These are phyloP conservation scores for Drosophila mayaguana DNA, from an alignment of 2,888 invertebrate species.

Conservation along the genomic window DNA sequence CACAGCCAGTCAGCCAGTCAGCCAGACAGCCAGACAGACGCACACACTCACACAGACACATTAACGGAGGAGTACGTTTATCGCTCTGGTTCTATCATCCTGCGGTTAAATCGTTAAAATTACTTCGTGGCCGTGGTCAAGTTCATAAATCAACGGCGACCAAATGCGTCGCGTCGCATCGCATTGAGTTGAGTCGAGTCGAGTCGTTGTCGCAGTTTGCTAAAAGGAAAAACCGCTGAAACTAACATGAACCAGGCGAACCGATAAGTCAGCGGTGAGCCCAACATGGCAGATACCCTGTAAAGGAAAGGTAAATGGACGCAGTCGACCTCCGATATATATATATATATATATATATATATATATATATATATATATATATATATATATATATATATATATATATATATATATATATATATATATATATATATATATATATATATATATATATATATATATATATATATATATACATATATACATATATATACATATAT, in stretches of 20 bases:
- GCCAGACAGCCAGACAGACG: constrained; percentile 25
- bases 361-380: too few species aligned
- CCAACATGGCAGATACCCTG: constrained; percentile 34
- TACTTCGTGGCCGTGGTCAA: constrained; percentile 77
- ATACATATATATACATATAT: not conserved
- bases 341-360: not conserved
- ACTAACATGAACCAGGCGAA: constrained; percentile 42
- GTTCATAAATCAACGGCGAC: constrained; percentile 79
- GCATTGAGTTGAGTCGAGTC: constrained; percentile 11
- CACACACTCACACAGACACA: constrained; percentile 3
- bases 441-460: too few species aligned
- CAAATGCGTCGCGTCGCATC: constrained; percentile 42
- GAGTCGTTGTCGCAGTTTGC: constrained; percentile 55
- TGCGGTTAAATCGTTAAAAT: constrained; percentile 80
- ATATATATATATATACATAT: not conserved
- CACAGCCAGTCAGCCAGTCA: constrained; percentile 1
- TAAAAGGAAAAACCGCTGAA: constrained; percentile 64
- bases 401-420: not conserved
- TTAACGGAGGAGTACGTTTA: constrained; percentile 58
- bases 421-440: not conserved
- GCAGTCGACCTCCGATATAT: too few species aligned
- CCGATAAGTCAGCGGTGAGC: constrained; percentile 11
- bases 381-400: too few species aligned
- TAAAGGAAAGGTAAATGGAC: not conserved
- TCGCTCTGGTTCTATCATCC: constrained; percentile 77